A percentile compares a stretch with the other conserved stretches of the same genome.
These are phyloP conservation scores for Mandrillus leucophaeus DNA, from an alignment of 2,113 vertebrate genomes.

Conservation along the genomic window DNA sequence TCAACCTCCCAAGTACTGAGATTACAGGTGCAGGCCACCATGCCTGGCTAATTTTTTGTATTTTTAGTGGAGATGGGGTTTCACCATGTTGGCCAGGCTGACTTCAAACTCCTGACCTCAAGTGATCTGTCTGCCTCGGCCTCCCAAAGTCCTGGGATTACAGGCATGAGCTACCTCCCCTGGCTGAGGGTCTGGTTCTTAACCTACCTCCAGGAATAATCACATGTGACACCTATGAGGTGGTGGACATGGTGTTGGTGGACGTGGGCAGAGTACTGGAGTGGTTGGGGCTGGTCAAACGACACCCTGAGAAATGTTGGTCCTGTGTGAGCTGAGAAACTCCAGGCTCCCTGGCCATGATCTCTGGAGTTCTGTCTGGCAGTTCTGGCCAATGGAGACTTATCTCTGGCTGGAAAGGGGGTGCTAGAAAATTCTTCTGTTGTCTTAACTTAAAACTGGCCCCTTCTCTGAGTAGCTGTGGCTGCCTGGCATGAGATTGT, in stretches of 20 bases:
- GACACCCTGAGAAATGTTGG: not conserved
- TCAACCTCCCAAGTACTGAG: no score
- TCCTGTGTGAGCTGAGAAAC: not conserved
- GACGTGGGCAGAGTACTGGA: not conserved
- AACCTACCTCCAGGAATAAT: not conserved
- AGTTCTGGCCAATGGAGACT: not conserved
- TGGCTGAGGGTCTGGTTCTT: not conserved
- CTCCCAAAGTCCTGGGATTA: no score
- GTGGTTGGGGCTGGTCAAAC: not conserved
- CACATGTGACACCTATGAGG: not conserved
- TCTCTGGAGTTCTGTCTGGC: not conserved
- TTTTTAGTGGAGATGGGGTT: no score
- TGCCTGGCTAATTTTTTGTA: no score
- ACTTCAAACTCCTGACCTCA: no score
- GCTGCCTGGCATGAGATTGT: not conserved
- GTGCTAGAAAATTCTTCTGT: not conserved
- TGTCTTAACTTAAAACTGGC: not conserved
- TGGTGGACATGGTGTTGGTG: not conserved
- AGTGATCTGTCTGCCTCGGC: no score
- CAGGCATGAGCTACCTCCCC: no score
- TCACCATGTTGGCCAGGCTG: no score
- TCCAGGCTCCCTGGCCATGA: not conserved
- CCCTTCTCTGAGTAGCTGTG: not conserved
- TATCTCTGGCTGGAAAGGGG: not conserved
- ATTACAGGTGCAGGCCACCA: no score